Percentiles rank a stretch among this genome's conserved stretches.
Evolutionary conservation across 2,797 vertebrate species (phyloP).

Genomic region (Leptatherina wallacei): DNA sequence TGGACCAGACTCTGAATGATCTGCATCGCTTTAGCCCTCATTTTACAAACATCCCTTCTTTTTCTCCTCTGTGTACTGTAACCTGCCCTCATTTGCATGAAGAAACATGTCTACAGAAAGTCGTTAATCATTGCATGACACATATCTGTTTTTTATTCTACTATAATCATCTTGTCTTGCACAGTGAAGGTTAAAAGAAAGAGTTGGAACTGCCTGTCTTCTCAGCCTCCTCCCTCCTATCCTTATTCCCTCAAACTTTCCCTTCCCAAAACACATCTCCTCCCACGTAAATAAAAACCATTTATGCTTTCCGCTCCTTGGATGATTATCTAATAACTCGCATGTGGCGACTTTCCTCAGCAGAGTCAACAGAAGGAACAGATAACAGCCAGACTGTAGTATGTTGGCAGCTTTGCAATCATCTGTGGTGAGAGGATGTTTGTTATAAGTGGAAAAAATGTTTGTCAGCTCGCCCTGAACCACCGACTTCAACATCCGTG

Average conservation of each 20-base stretch:
- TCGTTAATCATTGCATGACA: conserved; percentile 10
- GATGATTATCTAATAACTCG: conserved; percentile 44
- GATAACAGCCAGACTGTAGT: conserved; percentile 55
- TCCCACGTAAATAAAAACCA: conserved; percentile 29
- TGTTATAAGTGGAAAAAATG: conserved; percentile 48
- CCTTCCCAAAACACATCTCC: conserved; percentile 10
- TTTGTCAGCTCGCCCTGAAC: conserved; percentile 34
- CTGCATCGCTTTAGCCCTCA: too few species aligned
- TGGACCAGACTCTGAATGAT: too few species aligned
- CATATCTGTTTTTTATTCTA: conserved; percentile 5
- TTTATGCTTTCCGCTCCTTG: conserved; percentile 28
- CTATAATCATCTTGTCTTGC: conserved; percentile 6
- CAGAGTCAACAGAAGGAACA: conserved; percentile 36
- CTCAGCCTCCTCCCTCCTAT: conserved; percentile 7
- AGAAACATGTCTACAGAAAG: conserved; percentile 6
- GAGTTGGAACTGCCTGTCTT: background rate
- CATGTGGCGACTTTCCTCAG: conserved; percentile 24
- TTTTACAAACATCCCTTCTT: background rate
- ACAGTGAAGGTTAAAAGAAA: background rate
- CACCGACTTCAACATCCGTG: conserved; percentile 44
- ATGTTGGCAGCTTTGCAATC: conserved; percentile 50
- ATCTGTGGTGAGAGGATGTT: conserved; percentile 39
- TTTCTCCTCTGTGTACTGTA: too few species aligned
- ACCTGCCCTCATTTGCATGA: background rate
- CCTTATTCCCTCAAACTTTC: conserved; percentile 10